A percentile compares a stretch with the other conserved stretches of the same genome.
Evolutionary conservation across 2,113 vertebrate genomes (phyloP).

Genomic region (Poeciliopsis prolifica): DNA sequence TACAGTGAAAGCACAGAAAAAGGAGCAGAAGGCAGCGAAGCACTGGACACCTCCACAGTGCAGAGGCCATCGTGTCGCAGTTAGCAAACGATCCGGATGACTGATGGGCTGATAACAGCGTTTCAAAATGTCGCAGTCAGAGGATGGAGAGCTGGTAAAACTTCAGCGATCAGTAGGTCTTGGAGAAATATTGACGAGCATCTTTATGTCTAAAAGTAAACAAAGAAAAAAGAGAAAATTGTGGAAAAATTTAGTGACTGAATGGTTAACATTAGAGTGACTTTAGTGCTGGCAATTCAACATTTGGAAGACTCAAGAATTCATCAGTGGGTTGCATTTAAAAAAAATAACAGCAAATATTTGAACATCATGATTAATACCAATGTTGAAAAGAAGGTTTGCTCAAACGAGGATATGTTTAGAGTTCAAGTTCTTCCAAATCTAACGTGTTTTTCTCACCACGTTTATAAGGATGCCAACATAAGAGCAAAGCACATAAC

Average conservation of each 20-base stretch:
- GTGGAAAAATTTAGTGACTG: constrained; percentile 22
- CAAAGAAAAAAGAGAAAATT: neutral
- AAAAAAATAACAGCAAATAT: constrained; percentile 11
- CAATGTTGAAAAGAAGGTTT: constrained; percentile 14
- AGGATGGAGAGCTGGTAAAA: constrained; percentile 41
- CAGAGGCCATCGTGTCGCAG: constrained; percentile 72
- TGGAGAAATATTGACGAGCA: constrained; percentile 63
- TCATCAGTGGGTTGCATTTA: neutral
- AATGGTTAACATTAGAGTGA: neutral
- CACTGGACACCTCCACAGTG: constrained; percentile 69
- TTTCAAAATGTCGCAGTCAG: constrained; percentile 27
- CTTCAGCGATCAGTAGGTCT: constrained; percentile 70
- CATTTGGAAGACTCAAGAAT: neutral
- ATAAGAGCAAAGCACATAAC: constrained; percentile 28
- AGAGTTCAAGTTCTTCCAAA: constrained; percentile 16
- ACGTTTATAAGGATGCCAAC: constrained; percentile 19
- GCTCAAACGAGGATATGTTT: constrained; percentile 7
- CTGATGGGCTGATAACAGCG: constrained; percentile 38
- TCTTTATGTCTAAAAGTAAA: constrained; percentile 71
- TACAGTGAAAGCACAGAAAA: constrained; percentile 65
- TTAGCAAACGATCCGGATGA: constrained; percentile 53
- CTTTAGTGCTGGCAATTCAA: neutral
- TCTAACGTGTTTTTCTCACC: constrained; percentile 13
- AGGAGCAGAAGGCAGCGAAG: constrained; percentile 70
- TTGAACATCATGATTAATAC: neutral